These are phyloP conservation scores for Thereva unica DNA, from an alignment of 2,888 invertebrate species.

Conservation along the genomic window DNA sequence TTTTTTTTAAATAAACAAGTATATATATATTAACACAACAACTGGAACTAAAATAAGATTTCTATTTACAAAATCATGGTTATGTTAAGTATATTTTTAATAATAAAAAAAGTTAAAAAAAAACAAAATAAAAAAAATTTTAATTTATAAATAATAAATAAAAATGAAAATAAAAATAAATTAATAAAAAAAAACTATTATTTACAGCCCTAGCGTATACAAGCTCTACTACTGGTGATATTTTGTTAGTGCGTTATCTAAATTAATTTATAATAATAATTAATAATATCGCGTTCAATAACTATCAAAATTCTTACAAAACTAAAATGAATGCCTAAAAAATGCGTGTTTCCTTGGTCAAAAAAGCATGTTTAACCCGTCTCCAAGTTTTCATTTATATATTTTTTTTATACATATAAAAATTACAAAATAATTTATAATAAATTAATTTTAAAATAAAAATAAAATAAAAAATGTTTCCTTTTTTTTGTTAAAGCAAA, in stretches of 20 bases:
- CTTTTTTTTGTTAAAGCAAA: too few species aligned
- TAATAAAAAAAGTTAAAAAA: neutral
- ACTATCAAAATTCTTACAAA: too few species aligned
- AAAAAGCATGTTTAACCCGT: slow-evolving; percentile 31
- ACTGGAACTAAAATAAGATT: slow-evolving; percentile 1
- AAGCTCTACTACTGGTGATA: slow-evolving; percentile 28
- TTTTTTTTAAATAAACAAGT: slow-evolving; percentile 8
- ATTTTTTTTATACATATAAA: neutral
- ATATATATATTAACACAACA: slow-evolving; percentile 8
- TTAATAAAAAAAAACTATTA: slow-evolving; percentile 11
- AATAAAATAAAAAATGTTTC: too few species aligned
- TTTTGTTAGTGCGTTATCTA: slow-evolving; percentile 24
- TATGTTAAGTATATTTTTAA: neutral
- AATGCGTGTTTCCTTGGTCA: slow-evolving; percentile 15
- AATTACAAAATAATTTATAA: neutral
- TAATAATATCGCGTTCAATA: too few species aligned
- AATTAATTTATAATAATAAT: too few species aligned
- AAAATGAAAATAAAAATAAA: slow-evolving; percentile 5
- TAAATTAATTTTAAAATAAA: too few species aligned
- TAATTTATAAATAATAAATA: neutral
- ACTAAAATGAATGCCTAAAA: too few species aligned
- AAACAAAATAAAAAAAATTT: too few species aligned
- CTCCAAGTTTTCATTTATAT: slow-evolving; percentile 20
- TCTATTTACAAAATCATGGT: slow-evolving; percentile 22
- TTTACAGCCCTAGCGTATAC: slow-evolving; percentile 30